Base-by-base conservation (phyloP, 2,797 vertebrate species). In the Pseudocheirus occidentalis region DNA sequence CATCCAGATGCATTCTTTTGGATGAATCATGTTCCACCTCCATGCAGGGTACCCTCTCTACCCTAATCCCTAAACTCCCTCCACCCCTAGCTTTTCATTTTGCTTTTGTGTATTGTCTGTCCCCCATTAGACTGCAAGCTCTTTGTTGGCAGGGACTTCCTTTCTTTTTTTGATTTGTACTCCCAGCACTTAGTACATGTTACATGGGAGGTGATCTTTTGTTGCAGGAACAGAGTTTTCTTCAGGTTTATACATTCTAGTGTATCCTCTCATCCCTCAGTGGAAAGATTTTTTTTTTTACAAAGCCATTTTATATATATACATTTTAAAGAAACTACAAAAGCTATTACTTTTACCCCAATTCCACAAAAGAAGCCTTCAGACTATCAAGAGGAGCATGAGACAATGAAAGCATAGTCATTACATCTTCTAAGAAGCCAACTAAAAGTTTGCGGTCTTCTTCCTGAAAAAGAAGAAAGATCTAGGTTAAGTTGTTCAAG, bases 391-490 rank as follows among this genome's bases (percentile, higher is more conserved):
- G 99, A 97, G 99, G 99, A 91, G 99, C 99, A 94, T 99, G 99
- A 56, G 99, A 99, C 90, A 99, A 98, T 5, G 99, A 99, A 93
- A 99, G 99, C 93, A 99, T 99, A 31, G 99, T 99, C 99, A 99
- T 99, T 73, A 99, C 99, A 96, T 99, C 99, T 98, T 99, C 99
- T 90, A 99, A 98, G 98, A 99, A 99, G 96, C 99, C 99, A 96
- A 99, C 99, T 87, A 99, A 97, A 93, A 99, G 99, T 98, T 99
- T 99, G 55, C 99, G 99, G 97, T 99, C 99, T 98, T 99, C 99
- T 96, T 99, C 99, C 99, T 99, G 96, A 12, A 97, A 54, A 24
- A 97, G 90, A 50, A 95, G 96, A 96, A 94, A 94, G 34, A 94
- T 1, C 46, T 29, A 46, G 34, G 40, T 46, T 50, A 87, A 87